Conservation (phyloP, 37 sponge, comb jelly and placozoan species). For the Aplysina aerophoba region DNA sequence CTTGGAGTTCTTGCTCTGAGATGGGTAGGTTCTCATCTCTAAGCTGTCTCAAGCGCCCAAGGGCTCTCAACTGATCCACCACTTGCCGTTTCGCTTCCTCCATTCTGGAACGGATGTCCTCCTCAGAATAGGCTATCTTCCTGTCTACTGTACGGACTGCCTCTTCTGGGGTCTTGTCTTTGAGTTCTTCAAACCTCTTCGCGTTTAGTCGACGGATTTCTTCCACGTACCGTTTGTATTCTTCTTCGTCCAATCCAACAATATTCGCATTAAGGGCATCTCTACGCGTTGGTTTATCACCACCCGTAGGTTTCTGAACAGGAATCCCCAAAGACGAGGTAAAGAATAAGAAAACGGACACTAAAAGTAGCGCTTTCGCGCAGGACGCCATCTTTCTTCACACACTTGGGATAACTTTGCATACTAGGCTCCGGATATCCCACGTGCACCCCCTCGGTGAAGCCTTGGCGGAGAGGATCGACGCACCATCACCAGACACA, state of each 20-base stretch:
- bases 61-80: constrained; percentile 65
- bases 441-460: too few species aligned
- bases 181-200: constrained; percentile 1
- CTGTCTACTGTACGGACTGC: neutral
- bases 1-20: neutral
- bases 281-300: neutral
- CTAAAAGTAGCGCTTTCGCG: neutral
- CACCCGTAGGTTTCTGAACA: neutral
- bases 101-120: constrained; percentile 52
- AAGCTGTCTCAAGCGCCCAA: constrained; percentile 47
- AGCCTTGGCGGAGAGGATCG: too few species aligned
- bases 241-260: constrained; percentile 57
- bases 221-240: constrained; percentile 76
- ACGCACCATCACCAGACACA: too few species aligned
- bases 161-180: constrained; percentile 1
- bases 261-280: neutral
- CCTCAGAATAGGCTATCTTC: constrained; percentile 14
- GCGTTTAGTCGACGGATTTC: constrained; percentile 46
- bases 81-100: constrained; percentile 72
- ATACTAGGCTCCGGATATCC: too few species aligned
- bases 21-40: neutral
- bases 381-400: constrained; percentile 11
- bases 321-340: neutral
- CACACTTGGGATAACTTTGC: too few species aligned
- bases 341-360: constrained; percentile 1